Base-by-base conservation (phyloP, 1,140 invertebrate species). In the Euschistus heros region DNA sequence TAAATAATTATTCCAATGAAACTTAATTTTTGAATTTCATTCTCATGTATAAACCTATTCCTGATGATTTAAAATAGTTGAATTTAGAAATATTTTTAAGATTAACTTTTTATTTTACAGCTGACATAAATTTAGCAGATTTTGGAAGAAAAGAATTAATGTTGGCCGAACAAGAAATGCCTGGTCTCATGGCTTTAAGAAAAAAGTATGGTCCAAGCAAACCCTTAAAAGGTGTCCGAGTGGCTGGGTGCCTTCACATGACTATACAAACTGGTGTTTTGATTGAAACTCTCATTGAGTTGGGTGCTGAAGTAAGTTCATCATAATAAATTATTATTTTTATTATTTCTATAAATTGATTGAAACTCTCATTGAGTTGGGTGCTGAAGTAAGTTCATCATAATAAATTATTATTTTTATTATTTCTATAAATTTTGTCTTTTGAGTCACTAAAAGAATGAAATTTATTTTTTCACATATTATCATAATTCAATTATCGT, bases 261-360 rank as follows among this genome's bases (percentile, higher is more conserved):
- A 99, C 97, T 37, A 88, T 98, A 44, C 97, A 99, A 79, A 99
- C 97, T n/a, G 97, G 96, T 33, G 97, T 99, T 44, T 84, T 99
- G 0, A 99, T 99, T 72, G 97, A 99, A 79, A 99, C 97, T 5
- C 82, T 99, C 0, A 78, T 86, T 55, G 95, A 96, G 76, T 82
- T 99, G 44, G 97, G 97, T 65, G 97, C 97, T 70, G 86, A 97
- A 80, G 94, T 97, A 77, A 81, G 65, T 10, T 6, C 33, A 37
- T 37, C 13, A 3, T 30, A 30, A 5, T 30, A 30, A 37, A 37
- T 37, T 37, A 37, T 37, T 37, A 10, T 1, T 37, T 37, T 37
- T 37, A 10, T n/a, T n/a, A n/a, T n/a, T n/a, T n/a, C n/a, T n/a
- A n/a, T n/a, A n/a, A n/a, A n/a, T 84, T 99, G 0, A 99, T 99